A percentile compares a stretch with the other conserved stretches of the same genome.
These are phyloP conservation scores for Electrona antarctica DNA, from an alignment of 2,113 vertebrate species.

Conservation along the genomic window DNA sequence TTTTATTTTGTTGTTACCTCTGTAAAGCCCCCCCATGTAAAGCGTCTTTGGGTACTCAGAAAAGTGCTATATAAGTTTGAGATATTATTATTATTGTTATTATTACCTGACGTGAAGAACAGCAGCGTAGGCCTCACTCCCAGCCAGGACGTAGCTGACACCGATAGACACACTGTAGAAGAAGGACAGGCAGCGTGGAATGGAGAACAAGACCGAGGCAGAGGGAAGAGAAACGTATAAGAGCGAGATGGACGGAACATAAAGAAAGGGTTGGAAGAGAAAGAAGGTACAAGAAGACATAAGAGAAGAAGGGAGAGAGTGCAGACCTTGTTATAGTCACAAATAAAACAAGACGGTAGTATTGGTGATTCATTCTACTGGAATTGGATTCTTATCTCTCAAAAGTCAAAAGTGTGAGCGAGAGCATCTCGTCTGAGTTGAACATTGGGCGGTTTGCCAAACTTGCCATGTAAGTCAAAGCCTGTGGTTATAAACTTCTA, in stretches of 20 bases:
- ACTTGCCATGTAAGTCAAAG: not conserved
- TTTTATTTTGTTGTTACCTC: too few relatives aligned
- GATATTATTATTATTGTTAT: too few relatives aligned
- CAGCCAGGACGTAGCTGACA: constrained; percentile 77
- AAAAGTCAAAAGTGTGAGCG: constrained; percentile 16
- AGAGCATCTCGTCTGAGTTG: not conserved
- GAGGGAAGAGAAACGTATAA: not conserved
- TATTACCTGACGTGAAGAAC: constrained; percentile 70
- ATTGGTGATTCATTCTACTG: constrained; percentile 12
- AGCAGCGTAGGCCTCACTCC: constrained; percentile 75
- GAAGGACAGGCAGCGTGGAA: constrained; percentile 6
- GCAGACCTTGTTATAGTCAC: constrained; percentile 7
- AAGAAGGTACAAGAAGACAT: not conserved
- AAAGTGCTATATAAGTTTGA: too few relatives aligned
- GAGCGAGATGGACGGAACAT: too few relatives aligned
- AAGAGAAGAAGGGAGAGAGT: constrained; percentile 1
- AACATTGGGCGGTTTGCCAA: constrained; percentile 8
- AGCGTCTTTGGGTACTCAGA: too few relatives aligned
- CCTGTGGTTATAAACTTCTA: constrained; percentile 5
- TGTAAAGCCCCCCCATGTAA: too few relatives aligned
- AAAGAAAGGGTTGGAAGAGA: not conserved
- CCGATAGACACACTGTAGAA: constrained; percentile 71
- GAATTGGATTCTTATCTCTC: not conserved
- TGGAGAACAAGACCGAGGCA: constrained; percentile 6
- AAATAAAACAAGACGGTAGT: not conserved